These are phyloP conservation scores for Drosophila persimilis DNA, from an alignment of 1,140 invertebrate genomes.

Conservation along the genomic window DNA sequence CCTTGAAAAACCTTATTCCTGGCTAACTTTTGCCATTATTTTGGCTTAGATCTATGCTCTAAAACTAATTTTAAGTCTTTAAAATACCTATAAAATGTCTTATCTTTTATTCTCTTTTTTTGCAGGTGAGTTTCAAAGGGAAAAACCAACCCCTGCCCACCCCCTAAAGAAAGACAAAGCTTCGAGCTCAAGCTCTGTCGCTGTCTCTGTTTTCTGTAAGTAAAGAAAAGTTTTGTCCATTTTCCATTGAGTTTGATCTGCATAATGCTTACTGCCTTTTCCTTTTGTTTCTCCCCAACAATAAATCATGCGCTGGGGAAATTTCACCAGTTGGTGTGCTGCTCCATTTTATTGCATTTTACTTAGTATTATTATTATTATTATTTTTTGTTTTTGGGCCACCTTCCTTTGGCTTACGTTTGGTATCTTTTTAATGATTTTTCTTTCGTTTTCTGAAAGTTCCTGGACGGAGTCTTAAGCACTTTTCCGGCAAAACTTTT, in stretches of 20 bases:
- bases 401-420: background rate
- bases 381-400: constrained; percentile 33
- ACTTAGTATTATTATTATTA: constrained; percentile 65
- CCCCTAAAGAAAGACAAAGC: constrained; percentile 25
- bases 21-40: no score
- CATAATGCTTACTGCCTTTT: constrained; percentile 63
- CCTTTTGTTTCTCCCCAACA: constrained; percentile 37
- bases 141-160: constrained; percentile 6
- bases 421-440: constrained; percentile 55
- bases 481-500: constrained; percentile 59
- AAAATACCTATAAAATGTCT: no score
- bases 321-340: constrained; percentile 73
- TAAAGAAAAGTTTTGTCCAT: constrained; percentile 58
- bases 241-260: constrained; percentile 58
- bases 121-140: constrained; percentile 46
- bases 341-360: constrained; percentile 79
- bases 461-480: constrained; percentile 39
- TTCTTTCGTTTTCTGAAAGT: constrained; percentile 3
- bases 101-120: constrained; percentile 17
- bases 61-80: no score
- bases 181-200: no score
- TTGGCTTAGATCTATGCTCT: no score
- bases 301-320: constrained; percentile 65
- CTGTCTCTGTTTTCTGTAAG: constrained; percentile 63
- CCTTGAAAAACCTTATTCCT: no score